These are phyloP conservation scores for Latrodectus geometricus DNA, from an alignment of 1,140 invertebrate species.

Conservation along the genomic window DNA sequence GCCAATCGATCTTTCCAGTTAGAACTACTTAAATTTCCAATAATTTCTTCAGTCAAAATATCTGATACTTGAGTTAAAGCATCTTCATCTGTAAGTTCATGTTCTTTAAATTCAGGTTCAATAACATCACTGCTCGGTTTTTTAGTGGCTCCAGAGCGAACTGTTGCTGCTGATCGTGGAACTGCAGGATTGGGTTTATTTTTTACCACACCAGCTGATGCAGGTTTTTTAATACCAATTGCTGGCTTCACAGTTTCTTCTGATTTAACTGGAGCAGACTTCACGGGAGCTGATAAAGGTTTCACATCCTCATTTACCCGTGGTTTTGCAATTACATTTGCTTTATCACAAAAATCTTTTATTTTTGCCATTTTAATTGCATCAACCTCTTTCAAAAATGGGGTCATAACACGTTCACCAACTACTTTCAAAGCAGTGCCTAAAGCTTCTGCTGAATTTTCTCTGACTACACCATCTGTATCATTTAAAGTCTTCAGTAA, in stretches of 20 bases:
- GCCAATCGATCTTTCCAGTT: slow-evolving; percentile 90
- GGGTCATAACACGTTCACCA: slow-evolving; percentile 88
- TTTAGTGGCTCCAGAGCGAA: slow-evolving; percentile 9
- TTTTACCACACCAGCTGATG: slow-evolving; percentile 72
- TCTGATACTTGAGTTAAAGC: slow-evolving; percentile 78
- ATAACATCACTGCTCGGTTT: slow-evolving; percentile 19
- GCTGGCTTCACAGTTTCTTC: slow-evolving; percentile 69
- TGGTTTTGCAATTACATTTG: slow-evolving; percentile 77
- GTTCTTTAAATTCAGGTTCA: slow-evolving; percentile 53
- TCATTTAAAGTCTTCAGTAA: slow-evolving; percentile 85
- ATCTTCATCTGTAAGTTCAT: slow-evolving; percentile 73
- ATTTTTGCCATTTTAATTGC: slow-evolving; percentile 94
- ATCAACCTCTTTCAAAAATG: slow-evolving; percentile 89
- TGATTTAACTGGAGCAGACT: slow-evolving; percentile 52
- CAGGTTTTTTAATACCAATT: slow-evolving; percentile 65
- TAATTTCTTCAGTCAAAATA: slow-evolving; percentile 74
- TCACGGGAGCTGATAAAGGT: slow-evolving; percentile 70
- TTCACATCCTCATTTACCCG: slow-evolving; percentile 67
- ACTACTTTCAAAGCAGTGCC: slow-evolving; percentile 95
- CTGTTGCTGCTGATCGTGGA: slow-evolving; percentile 48
- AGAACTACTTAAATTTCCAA: slow-evolving; percentile 79
- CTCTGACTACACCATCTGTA: slow-evolving; percentile 84
- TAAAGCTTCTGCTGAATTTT: slow-evolving; percentile 87
- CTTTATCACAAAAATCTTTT: slow-evolving; percentile 93
- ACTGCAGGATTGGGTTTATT: slow-evolving; percentile 71